A percentile compares a stretch with the other conserved stretches of the same genome.
These are phyloP conservation scores for Narcine bancroftii DNA, from an alignment of 2,113 vertebrate species.

Conservation along the genomic window DNA sequence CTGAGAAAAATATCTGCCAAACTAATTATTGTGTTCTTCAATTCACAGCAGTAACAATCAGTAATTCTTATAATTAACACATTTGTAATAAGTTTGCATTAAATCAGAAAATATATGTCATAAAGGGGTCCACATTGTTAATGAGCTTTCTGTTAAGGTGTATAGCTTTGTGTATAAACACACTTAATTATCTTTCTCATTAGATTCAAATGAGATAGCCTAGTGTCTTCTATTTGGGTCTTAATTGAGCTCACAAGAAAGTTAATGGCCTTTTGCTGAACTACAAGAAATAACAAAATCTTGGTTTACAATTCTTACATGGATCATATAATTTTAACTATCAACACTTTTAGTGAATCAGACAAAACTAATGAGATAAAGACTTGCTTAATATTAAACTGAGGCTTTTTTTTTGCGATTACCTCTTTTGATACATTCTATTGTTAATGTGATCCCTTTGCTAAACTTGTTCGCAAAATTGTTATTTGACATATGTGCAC, in stretches of 20 bases:
- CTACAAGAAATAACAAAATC: background rate
- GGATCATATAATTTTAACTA: background rate
- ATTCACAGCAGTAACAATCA: background rate
- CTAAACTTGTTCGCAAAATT: background rate
- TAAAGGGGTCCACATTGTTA: background rate
- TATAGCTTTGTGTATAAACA: background rate
- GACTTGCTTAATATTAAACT: background rate
- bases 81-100: background rate
- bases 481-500: background rate
- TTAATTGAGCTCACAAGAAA: background rate
- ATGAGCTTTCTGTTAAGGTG: background rate
- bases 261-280: constrained; percentile 8
- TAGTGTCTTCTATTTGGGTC: background rate
- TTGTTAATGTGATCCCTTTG: background rate
- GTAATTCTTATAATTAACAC: background rate
- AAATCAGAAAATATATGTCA: background rate
- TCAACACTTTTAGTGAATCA: background rate
- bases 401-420: background rate
- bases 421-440: background rate
- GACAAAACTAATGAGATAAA: background rate
- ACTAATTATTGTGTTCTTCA: background rate
- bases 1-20: constrained; percentile 9
- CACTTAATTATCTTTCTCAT: background rate
- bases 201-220: background rate
- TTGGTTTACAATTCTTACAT: background rate